Conservation (phyloP, 1,140 invertebrate genomes). For the Lineus longissimus region DNA sequence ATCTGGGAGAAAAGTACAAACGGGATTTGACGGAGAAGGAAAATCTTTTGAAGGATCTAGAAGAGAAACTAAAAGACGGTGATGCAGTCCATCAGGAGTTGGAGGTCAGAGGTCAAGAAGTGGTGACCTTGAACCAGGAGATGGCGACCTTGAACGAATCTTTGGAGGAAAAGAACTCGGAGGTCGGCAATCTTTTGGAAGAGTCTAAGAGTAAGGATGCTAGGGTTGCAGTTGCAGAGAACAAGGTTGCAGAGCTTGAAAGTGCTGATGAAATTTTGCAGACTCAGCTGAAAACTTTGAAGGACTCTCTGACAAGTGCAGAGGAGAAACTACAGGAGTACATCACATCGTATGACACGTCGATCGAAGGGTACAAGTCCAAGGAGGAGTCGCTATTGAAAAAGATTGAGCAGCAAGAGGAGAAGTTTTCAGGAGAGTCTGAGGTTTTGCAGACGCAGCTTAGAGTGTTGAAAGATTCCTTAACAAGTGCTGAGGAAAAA, state of each 20-base stretch:
- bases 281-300: slow-evolving; percentile 32
- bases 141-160: slow-evolving; percentile 10
- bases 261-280: slow-evolving; percentile 41
- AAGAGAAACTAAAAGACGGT: slow-evolving; percentile 10
- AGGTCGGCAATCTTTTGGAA: too few species aligned
- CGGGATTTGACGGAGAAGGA: slow-evolving; percentile 35
- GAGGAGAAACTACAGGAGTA: slow-evolving; percentile 39
- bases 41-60: slow-evolving; percentile 15
- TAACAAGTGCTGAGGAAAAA: slow-evolving; percentile 35
- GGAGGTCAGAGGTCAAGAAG: not conserved
- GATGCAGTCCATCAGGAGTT: not conserved
- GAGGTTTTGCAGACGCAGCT: slow-evolving; percentile 37
- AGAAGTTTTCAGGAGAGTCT: slow-evolving; percentile 25
- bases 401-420: not conserved
- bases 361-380: not conserved
- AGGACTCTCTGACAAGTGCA: slow-evolving; percentile 36
- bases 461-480: slow-evolving; percentile 37
- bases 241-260: slow-evolving; percentile 19
- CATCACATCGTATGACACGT: slow-evolving; percentile 36
- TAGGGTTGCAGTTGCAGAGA: slow-evolving; percentile 30
- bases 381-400: not conserved
- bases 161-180: not conserved
- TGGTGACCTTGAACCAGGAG: slow-evolving; percentile 13
- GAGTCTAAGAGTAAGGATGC: slow-evolving; percentile 24
- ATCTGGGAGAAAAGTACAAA: slow-evolving; percentile 33